Percentiles rank a stretch among this genome's conserved stretches.
These are phyloP conservation scores for Tetramorium alpestre DNA, from an alignment of 1,140 invertebrate genomes.

Conservation along the genomic window DNA sequence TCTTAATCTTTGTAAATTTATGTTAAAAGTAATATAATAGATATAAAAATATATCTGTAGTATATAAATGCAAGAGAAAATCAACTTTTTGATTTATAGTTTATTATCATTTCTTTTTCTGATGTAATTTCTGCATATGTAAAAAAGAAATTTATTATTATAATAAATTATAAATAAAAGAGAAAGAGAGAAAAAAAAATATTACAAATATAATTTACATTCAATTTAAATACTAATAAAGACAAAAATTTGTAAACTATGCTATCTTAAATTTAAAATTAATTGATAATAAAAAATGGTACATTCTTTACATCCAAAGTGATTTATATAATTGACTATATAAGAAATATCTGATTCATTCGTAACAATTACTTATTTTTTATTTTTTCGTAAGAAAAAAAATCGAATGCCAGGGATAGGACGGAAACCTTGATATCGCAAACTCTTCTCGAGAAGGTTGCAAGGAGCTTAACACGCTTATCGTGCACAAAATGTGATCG, in stretches of 20 bases:
- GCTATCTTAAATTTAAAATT: not conserved
- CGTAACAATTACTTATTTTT: not conserved
- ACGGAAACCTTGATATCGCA: not conserved
- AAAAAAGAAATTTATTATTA: not conserved
- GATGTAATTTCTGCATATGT: too few relatives aligned
- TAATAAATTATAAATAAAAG: not conserved
- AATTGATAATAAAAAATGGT: not conserved
- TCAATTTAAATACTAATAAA: not conserved
- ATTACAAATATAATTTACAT: not conserved
- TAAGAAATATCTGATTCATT: not conserved
- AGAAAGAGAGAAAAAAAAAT: not conserved
- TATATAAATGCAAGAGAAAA: not conserved
- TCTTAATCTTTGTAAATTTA: not conserved
- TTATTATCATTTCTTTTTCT: not conserved
- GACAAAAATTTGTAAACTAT: not conserved
- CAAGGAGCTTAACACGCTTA: constrained; percentile 62
- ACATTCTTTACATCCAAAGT: not conserved
- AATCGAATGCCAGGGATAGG: not conserved
- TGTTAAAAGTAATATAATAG: not conserved
- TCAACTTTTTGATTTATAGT: not conserved
- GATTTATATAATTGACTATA: not conserved
- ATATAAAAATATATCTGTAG: not conserved
- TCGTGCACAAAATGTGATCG: constrained; percentile 66
- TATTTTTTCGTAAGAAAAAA: not conserved
- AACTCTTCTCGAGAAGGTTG: not conserved